Base-by-base conservation (phyloP, 2,797 vertebrate species). In the Buphagus erythrorhynchus region DNA sequence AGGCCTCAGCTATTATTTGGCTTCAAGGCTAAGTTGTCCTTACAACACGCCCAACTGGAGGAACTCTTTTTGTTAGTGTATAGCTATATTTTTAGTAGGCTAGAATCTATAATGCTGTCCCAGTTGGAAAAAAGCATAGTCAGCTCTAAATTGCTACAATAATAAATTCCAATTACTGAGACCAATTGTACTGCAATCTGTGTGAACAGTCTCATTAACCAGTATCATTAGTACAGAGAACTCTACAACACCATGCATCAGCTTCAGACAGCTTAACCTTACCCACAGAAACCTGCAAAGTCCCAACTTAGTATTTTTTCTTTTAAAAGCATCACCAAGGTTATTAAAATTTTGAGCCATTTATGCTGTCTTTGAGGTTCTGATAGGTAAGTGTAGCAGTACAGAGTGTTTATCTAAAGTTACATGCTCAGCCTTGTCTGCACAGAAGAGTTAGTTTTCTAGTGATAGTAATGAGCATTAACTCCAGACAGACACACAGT, bases 101-200 rank as follows among this genome's bases (percentile, higher is more conserved):
- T 45, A 49, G 26, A 86, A 93, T 42, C 20, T 33, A 71, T 28
- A 58, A 67, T 31, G 26, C 25, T 69, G 67, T 28, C 48, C 17
- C 1, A 1, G 26, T 3, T 18, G 22, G 9, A 20, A 80, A 77
- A 85, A 57, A 38, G 24, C 24, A 57, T 0, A 63, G 17, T 48
- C 57, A 88, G 55, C 17, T 83, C 40, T 62, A 40, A 88, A 86
- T 31, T 71, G 69, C 48, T 24, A 67, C 9, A 88, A 18, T 25
- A 83, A 79, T 43, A 76, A 80, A 91, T 36, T 26, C 14, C 57
- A 86, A 6, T 71, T 92, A 59, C 55, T 35, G n/a, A 86, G 24
- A 67, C 29, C 76, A 80, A 57, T 29, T 61, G 66, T 22, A 80
- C 43, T 71, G 31, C 61, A 74, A 28, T 26, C 58, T 61, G 52